Conservation (phyloP, 2,797 vertebrate species). For the Labroides dimidiatus region DNA sequence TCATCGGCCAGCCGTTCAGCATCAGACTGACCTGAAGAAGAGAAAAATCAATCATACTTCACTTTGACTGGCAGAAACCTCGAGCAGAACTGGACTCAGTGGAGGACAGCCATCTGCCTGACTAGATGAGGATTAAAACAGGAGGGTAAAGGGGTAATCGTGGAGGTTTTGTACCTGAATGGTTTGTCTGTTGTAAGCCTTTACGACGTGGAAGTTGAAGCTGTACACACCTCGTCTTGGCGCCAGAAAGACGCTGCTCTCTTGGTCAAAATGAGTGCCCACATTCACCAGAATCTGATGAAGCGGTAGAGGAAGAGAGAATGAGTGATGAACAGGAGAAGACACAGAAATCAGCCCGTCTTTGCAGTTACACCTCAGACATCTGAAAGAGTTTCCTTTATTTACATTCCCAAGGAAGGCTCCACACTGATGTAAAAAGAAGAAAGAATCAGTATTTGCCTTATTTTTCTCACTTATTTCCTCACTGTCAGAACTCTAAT, state of each 20-base stretch:
- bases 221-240: conserved; percentile 87
- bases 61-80: background rate
- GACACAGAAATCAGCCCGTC: background rate
- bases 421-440: background rate
- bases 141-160: background rate
- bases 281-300: conserved; percentile 87
- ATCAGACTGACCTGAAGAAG: conserved; percentile 87
- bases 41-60: background rate
- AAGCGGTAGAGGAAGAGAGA: background rate
- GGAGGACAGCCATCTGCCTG: background rate
- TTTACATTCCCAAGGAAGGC: conserved; percentile 4
- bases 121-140: background rate
- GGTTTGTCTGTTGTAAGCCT: conserved; percentile 88
- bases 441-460: conserved; percentile 17
- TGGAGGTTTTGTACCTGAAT: conserved; percentile 79
- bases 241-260: conserved; percentile 85
- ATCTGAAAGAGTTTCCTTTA: conserved; percentile 13
- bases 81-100: background rate
- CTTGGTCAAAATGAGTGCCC: conserved; percentile 86
- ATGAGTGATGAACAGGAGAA: no score
- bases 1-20: conserved; percentile 92
- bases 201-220: conserved; percentile 88
- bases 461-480: conserved; percentile 16
- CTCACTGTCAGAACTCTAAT: conserved; percentile 18
- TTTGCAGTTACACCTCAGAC: background rate